phyloP scores from a whole-genome alignment of 2,113 vertebrate species.

The Menidia beryllina region DNA sequence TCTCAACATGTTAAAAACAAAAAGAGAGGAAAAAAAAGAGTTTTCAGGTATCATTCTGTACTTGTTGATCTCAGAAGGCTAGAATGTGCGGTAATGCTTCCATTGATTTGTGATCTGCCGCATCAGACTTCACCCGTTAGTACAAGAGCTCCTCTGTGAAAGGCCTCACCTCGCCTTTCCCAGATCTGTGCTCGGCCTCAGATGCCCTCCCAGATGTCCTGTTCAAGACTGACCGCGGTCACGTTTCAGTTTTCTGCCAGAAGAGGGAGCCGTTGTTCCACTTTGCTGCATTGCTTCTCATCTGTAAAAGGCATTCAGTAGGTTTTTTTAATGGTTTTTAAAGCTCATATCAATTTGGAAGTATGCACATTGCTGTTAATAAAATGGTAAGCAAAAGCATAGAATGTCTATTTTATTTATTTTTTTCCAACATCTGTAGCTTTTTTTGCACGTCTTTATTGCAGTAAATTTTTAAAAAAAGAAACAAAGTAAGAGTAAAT shows the following conservation, averaged over 20 bases:
- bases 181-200: conserved; percentile 21
- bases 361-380: conserved; percentile 82
- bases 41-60: conserved; percentile 38
- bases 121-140: conserved; percentile 18
- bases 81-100: conserved; percentile 57
- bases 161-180: conserved; percentile 9
- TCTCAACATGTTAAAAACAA: conserved; percentile 1
- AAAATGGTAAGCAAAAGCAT: conserved; percentile 63
- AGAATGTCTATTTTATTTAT: neutral
- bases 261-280: conserved; percentile 72
- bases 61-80: conserved; percentile 40
- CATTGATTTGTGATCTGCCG: conserved; percentile 44
- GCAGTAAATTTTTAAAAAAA: too few relatives aligned
- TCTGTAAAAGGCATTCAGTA: conserved; percentile 65
- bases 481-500: neutral
- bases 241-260: conserved; percentile 60
- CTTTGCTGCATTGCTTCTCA: conserved; percentile 53
- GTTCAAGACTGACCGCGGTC: neutral
- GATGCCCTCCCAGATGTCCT: neutral
- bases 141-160: conserved; percentile 32
- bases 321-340: conserved; percentile 63
- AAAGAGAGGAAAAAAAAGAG: conserved; percentile 61
- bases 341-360: conserved; percentile 79
- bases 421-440: too few relatives aligned
- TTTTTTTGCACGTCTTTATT: too few relatives aligned